phyloP scores from a whole-genome alignment of 2,888 invertebrate species.

The Caradrina clavipalpis region DNA sequence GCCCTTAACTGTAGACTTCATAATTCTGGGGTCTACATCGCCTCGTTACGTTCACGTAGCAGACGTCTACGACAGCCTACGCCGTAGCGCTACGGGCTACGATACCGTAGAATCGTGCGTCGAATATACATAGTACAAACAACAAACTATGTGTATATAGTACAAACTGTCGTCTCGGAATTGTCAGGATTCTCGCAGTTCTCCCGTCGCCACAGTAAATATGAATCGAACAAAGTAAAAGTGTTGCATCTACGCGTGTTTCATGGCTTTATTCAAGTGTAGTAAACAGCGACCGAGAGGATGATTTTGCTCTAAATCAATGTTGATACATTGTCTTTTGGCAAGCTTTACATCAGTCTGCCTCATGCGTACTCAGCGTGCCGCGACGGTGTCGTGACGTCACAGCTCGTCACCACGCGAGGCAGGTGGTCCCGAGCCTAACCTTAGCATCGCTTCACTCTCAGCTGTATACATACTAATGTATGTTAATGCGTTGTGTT shows the following conservation, averaged over 20 bases:
- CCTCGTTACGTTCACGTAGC: background rate
- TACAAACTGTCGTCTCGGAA: conserved; percentile 2
- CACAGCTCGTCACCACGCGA: conserved; percentile 8
- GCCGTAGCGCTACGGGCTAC: conserved; percentile 18
- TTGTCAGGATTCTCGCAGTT: background rate
- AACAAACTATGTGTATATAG: background rate
- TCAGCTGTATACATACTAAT: background rate
- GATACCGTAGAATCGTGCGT: background rate
- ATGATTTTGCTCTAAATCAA: background rate
- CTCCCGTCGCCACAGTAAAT: background rate
- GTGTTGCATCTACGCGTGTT: no score
- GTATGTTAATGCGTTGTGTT: conserved; percentile 4
- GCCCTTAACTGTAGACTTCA: background rate
- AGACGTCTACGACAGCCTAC: conserved; percentile 15
- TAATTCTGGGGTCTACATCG: no score
- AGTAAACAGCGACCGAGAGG: background rate
- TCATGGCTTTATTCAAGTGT: background rate
- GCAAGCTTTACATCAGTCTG: no score
- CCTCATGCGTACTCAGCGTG: no score
- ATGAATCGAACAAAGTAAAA: background rate
- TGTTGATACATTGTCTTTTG: no score
- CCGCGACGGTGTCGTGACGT: background rate
- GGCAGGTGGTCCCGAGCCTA: conserved; percentile 2
- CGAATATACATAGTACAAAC: no score
- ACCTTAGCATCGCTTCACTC: background rate